phyloP scores from a whole-genome alignment of 2,888 invertebrate genomes.

The Micoletzkya japonica region DNA sequence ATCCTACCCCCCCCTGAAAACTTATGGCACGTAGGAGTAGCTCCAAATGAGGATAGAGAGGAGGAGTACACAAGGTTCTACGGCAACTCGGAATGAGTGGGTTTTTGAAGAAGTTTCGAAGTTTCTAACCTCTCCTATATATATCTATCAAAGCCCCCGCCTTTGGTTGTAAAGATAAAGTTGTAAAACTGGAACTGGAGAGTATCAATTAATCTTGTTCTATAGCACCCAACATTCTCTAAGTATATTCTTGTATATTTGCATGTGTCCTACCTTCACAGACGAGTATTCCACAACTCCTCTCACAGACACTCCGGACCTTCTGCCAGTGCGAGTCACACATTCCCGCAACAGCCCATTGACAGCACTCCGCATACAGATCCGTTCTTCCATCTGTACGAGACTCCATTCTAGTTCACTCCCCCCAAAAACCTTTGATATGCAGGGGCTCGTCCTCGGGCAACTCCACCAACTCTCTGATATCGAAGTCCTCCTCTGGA shows the following conservation, averaged over 20 bases:
- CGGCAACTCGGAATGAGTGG: too few species aligned
- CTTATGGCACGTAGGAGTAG: too few species aligned
- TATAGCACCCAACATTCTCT: not conserved
- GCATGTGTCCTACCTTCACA: slow-evolving; percentile 37
- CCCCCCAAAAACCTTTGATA: slow-evolving; percentile 1
- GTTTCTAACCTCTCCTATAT: too few species aligned
- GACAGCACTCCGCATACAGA: slow-evolving; percentile 34
- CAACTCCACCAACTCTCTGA: slow-evolving; percentile 7
- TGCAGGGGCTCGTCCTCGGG: slow-evolving; percentile 21
- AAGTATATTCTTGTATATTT: not conserved
- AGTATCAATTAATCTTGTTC: not conserved
- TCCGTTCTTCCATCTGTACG: slow-evolving; percentile 6
- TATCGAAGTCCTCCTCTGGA: too few species aligned
- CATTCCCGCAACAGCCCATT: slow-evolving; percentile 42
- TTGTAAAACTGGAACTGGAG: too few species aligned
- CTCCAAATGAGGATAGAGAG: too few species aligned
- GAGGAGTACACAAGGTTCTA: too few species aligned
- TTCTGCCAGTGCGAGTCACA: slow-evolving; percentile 41
- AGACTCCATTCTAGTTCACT: not conserved
- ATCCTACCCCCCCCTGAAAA: too few species aligned
- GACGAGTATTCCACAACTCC: slow-evolving; percentile 37
- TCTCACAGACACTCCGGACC: slow-evolving; percentile 33
- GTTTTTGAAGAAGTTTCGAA: too few species aligned
- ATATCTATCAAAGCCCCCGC: not conserved
- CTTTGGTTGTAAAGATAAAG: not conserved